phyloP scores from a whole-genome alignment of 2,888 invertebrate species.

The Parasteatoda lunata region DNA sequence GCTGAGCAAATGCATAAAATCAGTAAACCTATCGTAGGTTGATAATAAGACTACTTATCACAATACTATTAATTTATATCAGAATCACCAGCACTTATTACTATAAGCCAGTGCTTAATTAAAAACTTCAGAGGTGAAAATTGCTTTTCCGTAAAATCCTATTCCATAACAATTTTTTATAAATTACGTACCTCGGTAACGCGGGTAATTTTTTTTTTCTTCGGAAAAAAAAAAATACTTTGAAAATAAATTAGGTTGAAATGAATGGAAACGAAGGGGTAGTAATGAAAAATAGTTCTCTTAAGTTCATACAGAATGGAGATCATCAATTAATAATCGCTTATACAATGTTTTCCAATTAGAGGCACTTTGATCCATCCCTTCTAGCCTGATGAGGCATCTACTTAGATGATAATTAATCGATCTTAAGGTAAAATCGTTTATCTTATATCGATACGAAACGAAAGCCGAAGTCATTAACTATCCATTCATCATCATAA shows the following conservation, averaged over 20 bases:
- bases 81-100: too few species aligned
- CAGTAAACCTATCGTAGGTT: too few species aligned
- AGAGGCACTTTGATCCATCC: slow-evolving; percentile 1
- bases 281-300: not conserved
- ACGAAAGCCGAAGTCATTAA: slow-evolving; percentile 53
- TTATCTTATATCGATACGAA: slow-evolving; percentile 39
- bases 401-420: slow-evolving; percentile 44
- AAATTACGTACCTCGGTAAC: not conserved
- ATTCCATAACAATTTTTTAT: not conserved
- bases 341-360: slow-evolving; percentile 30
- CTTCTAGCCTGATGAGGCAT: not conserved
- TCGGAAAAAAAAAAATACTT: not conserved
- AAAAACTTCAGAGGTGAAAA: too few species aligned
- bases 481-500: slow-evolving; percentile 50
- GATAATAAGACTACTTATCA: too few species aligned
- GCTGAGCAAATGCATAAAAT: too few species aligned
- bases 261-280: not conserved
- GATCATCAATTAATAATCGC: slow-evolving; percentile 29
- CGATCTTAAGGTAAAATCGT: slow-evolving; percentile 24
- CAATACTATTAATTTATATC: too few species aligned
- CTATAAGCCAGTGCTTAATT: too few species aligned
- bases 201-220: not conserved
- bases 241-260: too few species aligned
- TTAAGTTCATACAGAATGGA: not conserved
- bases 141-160: too few species aligned